phyloP scores from a whole-genome alignment of 2,797 vertebrate genomes.

The Lagodon rhomboides region DNA sequence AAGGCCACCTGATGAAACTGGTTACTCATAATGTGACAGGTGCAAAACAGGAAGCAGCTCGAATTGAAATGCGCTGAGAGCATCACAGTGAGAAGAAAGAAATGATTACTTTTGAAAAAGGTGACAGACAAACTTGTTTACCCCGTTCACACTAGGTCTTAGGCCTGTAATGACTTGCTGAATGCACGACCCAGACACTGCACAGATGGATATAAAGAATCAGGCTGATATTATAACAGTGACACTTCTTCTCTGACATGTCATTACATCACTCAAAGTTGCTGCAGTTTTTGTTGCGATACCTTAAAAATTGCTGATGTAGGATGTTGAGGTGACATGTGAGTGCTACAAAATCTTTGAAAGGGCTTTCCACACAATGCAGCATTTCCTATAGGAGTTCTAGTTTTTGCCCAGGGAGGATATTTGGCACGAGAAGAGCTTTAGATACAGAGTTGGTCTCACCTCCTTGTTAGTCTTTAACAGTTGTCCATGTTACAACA shows the following conservation, averaged over 20 bases:
- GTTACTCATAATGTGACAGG: neutral
- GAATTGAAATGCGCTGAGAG: neutral
- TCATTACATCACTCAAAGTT: neutral
- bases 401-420: neutral
- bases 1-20: neutral
- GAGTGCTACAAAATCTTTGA: constrained; percentile 31
- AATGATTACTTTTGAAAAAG: neutral
- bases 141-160: neutral
- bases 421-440: neutral
- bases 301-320: neutral
- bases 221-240: neutral
- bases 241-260: neutral
- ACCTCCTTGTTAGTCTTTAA: too few species aligned
- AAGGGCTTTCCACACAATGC: constrained; percentile 10
- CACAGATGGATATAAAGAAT: neutral
- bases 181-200: neutral
- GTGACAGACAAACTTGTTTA: too few species aligned
- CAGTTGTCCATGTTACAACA: too few species aligned
- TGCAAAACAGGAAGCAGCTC: neutral
- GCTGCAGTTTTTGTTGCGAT: neutral
- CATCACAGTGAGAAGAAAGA: neutral
- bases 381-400: neutral
- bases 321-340: neutral
- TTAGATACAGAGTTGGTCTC: neutral
- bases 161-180: too few species aligned